A percentile compares a stretch with the other conserved stretches of the same genome.
Evolutionary conservation across 1,140 invertebrate species (phyloP).

Genomic region (Spodoptera frugiperda): DNA sequence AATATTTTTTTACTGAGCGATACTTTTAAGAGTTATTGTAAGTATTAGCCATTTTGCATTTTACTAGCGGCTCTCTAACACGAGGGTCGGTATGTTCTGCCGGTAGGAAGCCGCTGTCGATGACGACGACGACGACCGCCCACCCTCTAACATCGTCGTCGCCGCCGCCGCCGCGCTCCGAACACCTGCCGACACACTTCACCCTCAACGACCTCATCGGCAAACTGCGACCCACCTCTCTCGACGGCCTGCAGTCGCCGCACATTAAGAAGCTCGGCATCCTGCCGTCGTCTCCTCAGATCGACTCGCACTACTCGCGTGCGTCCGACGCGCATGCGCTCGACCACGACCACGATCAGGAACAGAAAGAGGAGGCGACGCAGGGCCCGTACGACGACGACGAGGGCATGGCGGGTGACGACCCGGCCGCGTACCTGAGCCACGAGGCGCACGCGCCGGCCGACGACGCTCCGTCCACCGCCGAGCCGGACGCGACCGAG

Average conservation of each 20-base stretch:
- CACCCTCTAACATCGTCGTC: slow-evolving; percentile 84
- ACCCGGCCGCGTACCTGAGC: slow-evolving; percentile 80
- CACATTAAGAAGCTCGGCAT: slow-evolving; percentile 80
- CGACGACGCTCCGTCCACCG: slow-evolving; percentile 85
- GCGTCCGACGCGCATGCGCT: slow-evolving; percentile 77
- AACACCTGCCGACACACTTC: slow-evolving; percentile 85
- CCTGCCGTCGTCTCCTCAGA: slow-evolving; percentile 79
- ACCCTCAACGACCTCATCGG: slow-evolving; percentile 84
- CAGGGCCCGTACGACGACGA: slow-evolving; percentile 86
- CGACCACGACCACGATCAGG: slow-evolving; percentile 78
- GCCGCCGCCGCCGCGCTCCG: slow-evolving; percentile 81
- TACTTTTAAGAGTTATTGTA: background rate
- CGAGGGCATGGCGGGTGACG: slow-evolving; percentile 85
- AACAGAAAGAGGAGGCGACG: slow-evolving; percentile 80
- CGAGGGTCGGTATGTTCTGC: slow-evolving; percentile 67
- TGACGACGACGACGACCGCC: slow-evolving; percentile 86
- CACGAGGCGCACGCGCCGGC: slow-evolving; percentile 67
- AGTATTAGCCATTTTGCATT: slow-evolving; percentile 23
- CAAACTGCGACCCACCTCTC: slow-evolving; percentile 83
- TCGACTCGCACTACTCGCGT: slow-evolving; percentile 84
- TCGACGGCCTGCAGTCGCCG: slow-evolving; percentile 83
- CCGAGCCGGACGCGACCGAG: slow-evolving; percentile 86
- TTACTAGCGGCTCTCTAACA: slow-evolving; percentile 63
- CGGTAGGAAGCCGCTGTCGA: slow-evolving; percentile 83
- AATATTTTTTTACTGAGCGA: background rate